Evolutionary conservation across 2,888 invertebrate species (phyloP), one percentile per base, ranked within the genome.

Genomic region (Alloplasta piceator): DNA sequence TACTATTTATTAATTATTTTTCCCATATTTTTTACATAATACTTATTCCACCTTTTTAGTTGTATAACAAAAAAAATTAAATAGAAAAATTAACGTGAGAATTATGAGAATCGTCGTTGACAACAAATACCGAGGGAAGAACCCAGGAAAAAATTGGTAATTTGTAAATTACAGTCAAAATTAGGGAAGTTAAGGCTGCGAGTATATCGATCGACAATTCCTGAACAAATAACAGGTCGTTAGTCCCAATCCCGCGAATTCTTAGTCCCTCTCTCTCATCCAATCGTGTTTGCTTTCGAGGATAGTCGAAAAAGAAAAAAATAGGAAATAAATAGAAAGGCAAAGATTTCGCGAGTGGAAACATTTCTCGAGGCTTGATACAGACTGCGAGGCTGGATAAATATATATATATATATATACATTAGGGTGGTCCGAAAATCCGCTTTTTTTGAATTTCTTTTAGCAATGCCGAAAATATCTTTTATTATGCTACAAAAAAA

Each of bases 221-320:
- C 58, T 58, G 50, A 26, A 38, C 14, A 61, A 36, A 58, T 58
- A 56, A 55, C 68, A 36, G 77, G 71, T 80, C 80, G 77, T 80
- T 77, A 77, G 77, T 70, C 73, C 50, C 64, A 68, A 77, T 80
- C 73, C 73, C 63, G 68, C 67, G 43, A 75, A 75, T 63, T 73
- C 67, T 68, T 61, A 74, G 43, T 70, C 70, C 55, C 56, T 36
- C 67, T 77, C 26, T 48, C 66, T n/a, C 39, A 5, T 12, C 38
- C 52, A n/a, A 46, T 43, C 26, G 16, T 16, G 50, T 39, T 58
- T 56, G 60, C 67, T 67, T 16, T 52, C 41, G 14, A 55, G 48
- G 41, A 60, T 12, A 50, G 39, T 38, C 14, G 16, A 46, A 16
- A 46, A 36, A 36, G 52, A 56, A 55, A 6, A 64, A 66, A 36